Conservation (phyloP, 2,888 invertebrate genomes). For the Chrysomela aeneicollis region DNA sequence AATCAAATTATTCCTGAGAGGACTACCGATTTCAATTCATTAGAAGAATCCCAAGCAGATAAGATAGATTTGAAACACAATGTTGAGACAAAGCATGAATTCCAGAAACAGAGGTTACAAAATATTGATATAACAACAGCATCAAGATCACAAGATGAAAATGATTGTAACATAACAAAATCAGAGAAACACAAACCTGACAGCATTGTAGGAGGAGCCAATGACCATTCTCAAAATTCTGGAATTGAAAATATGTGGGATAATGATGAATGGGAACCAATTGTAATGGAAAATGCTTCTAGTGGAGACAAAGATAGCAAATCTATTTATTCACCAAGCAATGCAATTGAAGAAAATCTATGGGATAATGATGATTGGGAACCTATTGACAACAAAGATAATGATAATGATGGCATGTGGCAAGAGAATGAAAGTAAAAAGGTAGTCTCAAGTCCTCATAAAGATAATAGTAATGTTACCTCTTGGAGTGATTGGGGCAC, state of each 20-base stretch:
- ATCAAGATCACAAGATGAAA: not conserved
- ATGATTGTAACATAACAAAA: not conserved
- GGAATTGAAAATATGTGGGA: slow-evolving; percentile 57
- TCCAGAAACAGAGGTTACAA: too few relatives aligned
- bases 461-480: slow-evolving; percentile 16
- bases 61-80: not conserved
- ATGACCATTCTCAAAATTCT: not conserved
- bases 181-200: not conserved
- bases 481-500: slow-evolving; percentile 67
- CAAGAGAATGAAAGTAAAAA: slow-evolving; percentile 21
- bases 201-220: not conserved
- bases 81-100: not conserved
- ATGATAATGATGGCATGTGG: not conserved
- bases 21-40: not conserved
- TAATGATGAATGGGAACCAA: slow-evolving; percentile 60
- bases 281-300: not conserved
- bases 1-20: not conserved
- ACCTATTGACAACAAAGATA: slow-evolving; percentile 60
- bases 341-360: slow-evolving; percentile 54
- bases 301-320: slow-evolving; percentile 35
- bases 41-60: not conserved
- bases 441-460: not conserved
- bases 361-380: slow-evolving; percentile 64
- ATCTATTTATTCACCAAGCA: slow-evolving; percentile 13
- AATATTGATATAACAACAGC: not conserved